Evolutionary conservation across 2,888 invertebrate species (phyloP), one percentile per base, ranked within the genome.

Genomic region (Orchestes rusci): DNA sequence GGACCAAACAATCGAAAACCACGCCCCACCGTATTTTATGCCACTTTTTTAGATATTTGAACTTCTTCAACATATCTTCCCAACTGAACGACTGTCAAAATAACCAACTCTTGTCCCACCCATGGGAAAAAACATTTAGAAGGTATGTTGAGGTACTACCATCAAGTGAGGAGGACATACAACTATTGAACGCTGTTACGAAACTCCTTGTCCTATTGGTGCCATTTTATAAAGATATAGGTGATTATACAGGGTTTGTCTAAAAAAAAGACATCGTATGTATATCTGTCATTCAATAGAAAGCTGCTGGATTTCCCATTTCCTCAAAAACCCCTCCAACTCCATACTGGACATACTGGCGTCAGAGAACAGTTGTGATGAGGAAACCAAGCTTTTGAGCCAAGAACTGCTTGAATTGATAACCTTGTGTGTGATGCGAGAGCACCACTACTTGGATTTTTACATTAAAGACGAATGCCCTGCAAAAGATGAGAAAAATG

Each of bases 111-210:
- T 63, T 73, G 33, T 58, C 67, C 15, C 67, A 79, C 46, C 75
- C 78, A 7, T 84, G 83, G 84, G 73, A 75, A 55, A 70, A 73
- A 54, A 72, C 73, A 1, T 74, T 80, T 53, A 67, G 69, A 19
- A 70, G 80, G 29, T 84, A 80, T 62, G 65, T 84, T 30, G 67
- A 71, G 44, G 73, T 79, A 2, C 73, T 79, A 33, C 84, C 84
- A 1, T 76, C 80, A 0, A 79, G 76, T 35, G 68, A 73, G 35
- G 76, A 79, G 28, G 84, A 84, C 60, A 73, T 74, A 15, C 65
- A 73, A 13, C 63, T 84, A 18, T 71, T 84, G 35, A 68, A 73
- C 2, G 63, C 72, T 19, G 66, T 78, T 36, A 54, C 65, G n/a
- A 54, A 60, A 31, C 60, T 66, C 49, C 48, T 68, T 20, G 44